Conservation (phyloP, 2,113 vertebrate species). For the Cinclus cinclus region DNA sequence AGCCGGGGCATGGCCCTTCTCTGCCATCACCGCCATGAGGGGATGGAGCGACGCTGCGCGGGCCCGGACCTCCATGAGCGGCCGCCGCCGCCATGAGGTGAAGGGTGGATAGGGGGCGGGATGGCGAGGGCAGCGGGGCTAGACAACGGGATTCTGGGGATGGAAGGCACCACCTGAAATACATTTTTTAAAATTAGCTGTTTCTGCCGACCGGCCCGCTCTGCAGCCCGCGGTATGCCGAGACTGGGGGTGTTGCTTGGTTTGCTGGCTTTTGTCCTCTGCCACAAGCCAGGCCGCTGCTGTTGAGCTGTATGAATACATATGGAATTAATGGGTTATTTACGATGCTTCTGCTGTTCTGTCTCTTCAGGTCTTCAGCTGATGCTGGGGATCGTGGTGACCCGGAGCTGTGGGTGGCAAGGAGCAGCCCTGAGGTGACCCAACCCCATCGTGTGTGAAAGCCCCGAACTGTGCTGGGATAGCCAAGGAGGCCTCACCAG, state of each 20-base stretch:
- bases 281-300: background rate
- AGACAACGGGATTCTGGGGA: background rate
- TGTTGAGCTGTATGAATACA: background rate
- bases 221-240: background rate
- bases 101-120: accelerated
- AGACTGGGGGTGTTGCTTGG: background rate
- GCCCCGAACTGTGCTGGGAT: background rate
- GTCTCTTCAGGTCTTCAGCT: background rate
- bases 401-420: background rate
- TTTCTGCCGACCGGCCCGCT: accelerated
- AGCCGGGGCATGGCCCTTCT: no score
- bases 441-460: background rate
- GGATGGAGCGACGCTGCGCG: no score
- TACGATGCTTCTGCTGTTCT: background rate
- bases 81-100: background rate
- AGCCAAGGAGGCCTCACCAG: accelerated
- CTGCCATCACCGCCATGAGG: no score
- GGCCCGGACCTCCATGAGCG: background rate
- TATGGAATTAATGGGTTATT: background rate
- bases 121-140: no score
- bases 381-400: accelerated
- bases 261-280: background rate
- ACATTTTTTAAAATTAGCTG: accelerated
- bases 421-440: background rate
- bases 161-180: accelerated